Evolutionary conservation across 2,113 vertebrate genomes (phyloP).

Genomic region (Menidia beryllina): DNA sequence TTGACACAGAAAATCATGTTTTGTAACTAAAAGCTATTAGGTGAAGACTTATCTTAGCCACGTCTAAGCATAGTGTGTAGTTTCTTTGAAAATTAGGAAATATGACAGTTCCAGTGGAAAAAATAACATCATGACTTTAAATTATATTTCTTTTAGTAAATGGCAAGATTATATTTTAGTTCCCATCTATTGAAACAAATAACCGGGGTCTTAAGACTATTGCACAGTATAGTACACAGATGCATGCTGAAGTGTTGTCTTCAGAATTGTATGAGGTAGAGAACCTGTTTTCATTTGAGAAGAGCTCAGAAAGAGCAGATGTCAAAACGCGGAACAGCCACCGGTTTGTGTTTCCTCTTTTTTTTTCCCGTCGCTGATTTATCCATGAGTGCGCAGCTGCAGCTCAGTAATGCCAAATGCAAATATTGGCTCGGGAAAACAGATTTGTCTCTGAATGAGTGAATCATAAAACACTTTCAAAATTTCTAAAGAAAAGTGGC

Average conservation of each 20-base stretch:
- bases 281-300: conserved; percentile 53
- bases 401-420: conserved; percentile 5
- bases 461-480: background rate
- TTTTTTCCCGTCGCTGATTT: conserved; percentile 8
- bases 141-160: no score
- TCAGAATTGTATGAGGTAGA: conserved; percentile 56
- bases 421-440: conserved; percentile 28
- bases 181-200: no score
- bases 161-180: no score
- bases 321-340: conserved; percentile 44
- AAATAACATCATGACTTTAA: no score
- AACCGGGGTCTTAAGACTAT: background rate
- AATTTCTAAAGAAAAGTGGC: background rate
- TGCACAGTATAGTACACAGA: background rate
- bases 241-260: conserved; percentile 47
- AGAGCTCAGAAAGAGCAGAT: conserved; percentile 49
- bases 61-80: no score
- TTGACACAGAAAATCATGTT: no score
- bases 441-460: conserved; percentile 13
- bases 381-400: conserved; percentile 20
- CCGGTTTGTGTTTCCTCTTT: conserved; percentile 13
- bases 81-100: no score
- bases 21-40: no score
- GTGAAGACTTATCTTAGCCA: no score
- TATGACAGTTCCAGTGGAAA: no score